Conservation (phyloP, 1,140 invertebrate genomes). For the Acromyrmex charruanus region DNA sequence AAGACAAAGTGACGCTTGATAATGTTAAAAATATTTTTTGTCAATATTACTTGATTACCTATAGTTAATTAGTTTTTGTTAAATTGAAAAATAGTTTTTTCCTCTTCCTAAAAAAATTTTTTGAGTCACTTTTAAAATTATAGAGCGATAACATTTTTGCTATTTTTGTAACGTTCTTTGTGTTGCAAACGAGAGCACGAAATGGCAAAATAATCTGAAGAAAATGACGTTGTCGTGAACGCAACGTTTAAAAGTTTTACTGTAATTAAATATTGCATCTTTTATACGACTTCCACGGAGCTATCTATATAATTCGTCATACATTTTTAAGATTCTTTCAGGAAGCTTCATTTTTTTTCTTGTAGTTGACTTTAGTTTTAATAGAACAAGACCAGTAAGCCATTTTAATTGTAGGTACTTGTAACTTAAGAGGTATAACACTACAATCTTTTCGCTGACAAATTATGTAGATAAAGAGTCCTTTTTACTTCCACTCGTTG, state of each 20-base stretch:
- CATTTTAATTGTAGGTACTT: background rate
- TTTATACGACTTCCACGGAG: background rate
- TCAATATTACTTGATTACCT: no score
- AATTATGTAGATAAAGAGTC: background rate
- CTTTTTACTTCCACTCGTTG: background rate
- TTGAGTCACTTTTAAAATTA: no score
- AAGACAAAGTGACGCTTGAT: no score
- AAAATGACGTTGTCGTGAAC: background rate
- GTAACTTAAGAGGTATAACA: background rate
- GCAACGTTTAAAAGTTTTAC: constrained; percentile 1
- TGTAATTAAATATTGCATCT: constrained; percentile 14
- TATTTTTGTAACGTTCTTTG: background rate
- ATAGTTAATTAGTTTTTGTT: no score
- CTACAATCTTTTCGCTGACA: background rate
- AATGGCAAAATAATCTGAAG: background rate
- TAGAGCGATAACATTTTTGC: background rate
- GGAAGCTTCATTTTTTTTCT: background rate
- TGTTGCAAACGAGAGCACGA: background rate
- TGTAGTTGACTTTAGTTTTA: background rate
- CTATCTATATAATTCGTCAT: background rate
- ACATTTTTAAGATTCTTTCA: background rate
- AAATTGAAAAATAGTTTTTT: no score
- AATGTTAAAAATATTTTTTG: no score
- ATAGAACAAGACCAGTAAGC: background rate
- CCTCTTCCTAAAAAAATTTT: no score